Evolutionary conservation across 2,113 vertebrate genomes (phyloP), one percentile per base, ranked within the genome.

Genomic region (Anas platyrhynchos): DNA sequence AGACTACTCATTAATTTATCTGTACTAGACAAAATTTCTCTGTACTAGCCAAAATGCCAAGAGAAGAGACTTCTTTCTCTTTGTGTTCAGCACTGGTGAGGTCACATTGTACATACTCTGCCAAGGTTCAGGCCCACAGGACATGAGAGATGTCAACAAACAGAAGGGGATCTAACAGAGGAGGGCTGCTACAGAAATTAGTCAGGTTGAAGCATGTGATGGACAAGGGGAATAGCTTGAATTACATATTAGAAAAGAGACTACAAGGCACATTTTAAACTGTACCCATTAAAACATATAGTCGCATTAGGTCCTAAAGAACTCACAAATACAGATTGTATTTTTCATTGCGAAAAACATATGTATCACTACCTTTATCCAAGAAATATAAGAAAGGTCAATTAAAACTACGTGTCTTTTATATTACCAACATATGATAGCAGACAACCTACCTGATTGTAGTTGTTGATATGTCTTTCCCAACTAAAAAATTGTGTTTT

Each of bases 381-480:
- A 89, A 71, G n/a, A 71, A 77, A 77, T 16, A 48, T 3, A 80
- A 65, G 44, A 56, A 52, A 11, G 3, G 3, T 21, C 13, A 15
- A 27, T 16, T 7, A 83, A 88, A 82, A 27, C 46, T n/a, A 46
- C 0, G 81, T 16, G 50, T 5, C 1, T 17, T 86, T 74, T 55
- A 46, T 32, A 31, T 16, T 63, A 41, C 10, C 29, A 72, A 13
- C 13, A 9, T 36, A 41, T 6, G 25, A 26, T 9, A 67, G 13
- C 10, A 82, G 54, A 80, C 15, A 78, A 61, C 78, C 96, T 97
- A 99, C 99, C 99, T 99, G 97, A 99, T 99, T 3, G 99, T 99
- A 83, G 98, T 99, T n/a, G 99, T 99, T 87, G 99, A 99, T 3
- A 97, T 38, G 80, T 99, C 99, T 97, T 98, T 98, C 74, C 99